Evolutionary conservation across 2,797 vertebrate genomes (phyloP).

Genomic region (Pantherophis vulpinus): DNA sequence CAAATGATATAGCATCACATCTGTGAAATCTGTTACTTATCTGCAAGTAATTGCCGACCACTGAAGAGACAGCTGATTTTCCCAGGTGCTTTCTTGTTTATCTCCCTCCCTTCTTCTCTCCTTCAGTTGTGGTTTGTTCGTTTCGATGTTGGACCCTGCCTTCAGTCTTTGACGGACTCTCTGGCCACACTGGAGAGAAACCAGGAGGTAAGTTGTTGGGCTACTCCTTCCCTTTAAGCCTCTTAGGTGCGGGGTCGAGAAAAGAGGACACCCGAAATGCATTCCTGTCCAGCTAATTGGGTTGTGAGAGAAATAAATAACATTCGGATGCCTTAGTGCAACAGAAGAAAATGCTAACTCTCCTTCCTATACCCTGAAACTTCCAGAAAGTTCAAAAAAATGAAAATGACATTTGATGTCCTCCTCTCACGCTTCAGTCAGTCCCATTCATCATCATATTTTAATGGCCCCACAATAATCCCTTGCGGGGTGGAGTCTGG

Average conservation of each 20-base stretch:
- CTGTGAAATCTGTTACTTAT: neutral
- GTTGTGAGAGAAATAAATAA: neutral
- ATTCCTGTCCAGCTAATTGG: neutral
- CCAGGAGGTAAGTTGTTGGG: slow-evolving; percentile 50
- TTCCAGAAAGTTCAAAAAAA: neutral
- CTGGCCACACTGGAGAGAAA: slow-evolving; percentile 62
- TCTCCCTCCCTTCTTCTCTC: slow-evolving; percentile 11
- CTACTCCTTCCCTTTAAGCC: neutral
- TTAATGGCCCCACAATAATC: too few relatives aligned
- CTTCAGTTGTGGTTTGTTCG: slow-evolving; percentile 75
- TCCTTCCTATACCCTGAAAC: neutral
- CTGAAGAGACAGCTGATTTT: neutral
- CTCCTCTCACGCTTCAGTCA: neutral
- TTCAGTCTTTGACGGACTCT: slow-evolving; percentile 62
- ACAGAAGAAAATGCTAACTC: neutral
- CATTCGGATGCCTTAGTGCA: neutral
- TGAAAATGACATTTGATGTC: neutral
- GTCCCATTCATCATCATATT: too few relatives aligned
- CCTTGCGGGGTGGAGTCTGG: too few relatives aligned
- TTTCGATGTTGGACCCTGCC: slow-evolving; percentile 67
- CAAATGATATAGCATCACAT: neutral
- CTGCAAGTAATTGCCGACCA: neutral
- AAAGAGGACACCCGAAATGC: neutral
- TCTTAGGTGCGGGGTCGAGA: neutral
- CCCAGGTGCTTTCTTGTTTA: neutral